Conservation (phyloP, 2,113 vertebrate species). For the Smithornis capensis region DNA sequence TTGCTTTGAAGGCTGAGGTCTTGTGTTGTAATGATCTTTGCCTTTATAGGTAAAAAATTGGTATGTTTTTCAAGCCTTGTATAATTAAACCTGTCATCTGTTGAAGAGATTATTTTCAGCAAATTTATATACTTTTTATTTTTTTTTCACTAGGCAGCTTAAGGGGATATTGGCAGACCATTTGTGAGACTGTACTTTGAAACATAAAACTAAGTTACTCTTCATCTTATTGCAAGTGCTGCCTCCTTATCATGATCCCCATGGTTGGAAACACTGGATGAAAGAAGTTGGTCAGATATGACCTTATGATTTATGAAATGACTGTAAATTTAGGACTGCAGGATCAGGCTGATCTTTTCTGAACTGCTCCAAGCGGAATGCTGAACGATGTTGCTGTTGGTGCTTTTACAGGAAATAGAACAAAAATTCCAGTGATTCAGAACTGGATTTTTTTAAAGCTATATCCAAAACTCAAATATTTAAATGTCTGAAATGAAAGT, state of each 20-base stretch:
- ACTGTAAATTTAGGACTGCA: slow-evolving; percentile 18
- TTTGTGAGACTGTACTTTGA: background rate
- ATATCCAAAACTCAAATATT: slow-evolving; percentile 62
- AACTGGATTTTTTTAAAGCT: slow-evolving; percentile 59
- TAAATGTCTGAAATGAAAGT: slow-evolving; percentile 56
- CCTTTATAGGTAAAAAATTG: background rate
- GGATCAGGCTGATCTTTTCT: slow-evolving; percentile 41
- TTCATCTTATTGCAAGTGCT: background rate
- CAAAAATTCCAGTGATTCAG: slow-evolving; percentile 78
- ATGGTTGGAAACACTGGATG: slow-evolving; percentile 26
- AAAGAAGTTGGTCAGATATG: slow-evolving; percentile 12
- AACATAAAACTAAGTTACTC: background rate
- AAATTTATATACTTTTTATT: background rate
- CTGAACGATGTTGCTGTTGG: slow-evolving; percentile 56
- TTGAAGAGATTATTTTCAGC: background rate
- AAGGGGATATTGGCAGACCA: background rate
- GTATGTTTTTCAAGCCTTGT: background rate
- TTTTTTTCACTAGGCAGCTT: background rate
- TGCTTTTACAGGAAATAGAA: slow-evolving; percentile 76
- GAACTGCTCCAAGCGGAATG: background rate
- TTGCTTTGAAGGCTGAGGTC: background rate
- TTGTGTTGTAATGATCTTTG: background rate
- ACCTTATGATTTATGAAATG: slow-evolving; percentile 53
- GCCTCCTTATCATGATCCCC: background rate
- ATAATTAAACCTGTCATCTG: slow-evolving; percentile 1